A percentile compares a stretch with the other conserved stretches of the same genome.
These are phyloP conservation scores for Saturnia pavonia DNA, from an alignment of 2,888 invertebrate genomes.

Conservation along the genomic window DNA sequence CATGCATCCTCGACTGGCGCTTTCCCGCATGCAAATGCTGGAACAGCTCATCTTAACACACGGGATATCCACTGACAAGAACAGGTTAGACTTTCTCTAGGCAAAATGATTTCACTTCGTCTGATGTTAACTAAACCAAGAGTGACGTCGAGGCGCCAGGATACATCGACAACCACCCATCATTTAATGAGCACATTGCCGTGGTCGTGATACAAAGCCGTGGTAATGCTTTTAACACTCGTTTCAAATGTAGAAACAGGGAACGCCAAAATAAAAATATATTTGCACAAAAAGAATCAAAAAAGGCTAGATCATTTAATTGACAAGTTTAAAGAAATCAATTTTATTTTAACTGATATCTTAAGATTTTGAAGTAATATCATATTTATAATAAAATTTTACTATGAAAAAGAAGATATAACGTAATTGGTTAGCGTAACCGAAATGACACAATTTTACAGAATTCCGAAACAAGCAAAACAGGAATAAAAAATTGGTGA, in stretches of 20 bases:
- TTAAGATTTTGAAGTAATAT: too few species aligned
- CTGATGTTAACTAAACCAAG: background rate
- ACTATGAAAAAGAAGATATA: background rate
- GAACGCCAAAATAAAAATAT: too few species aligned
- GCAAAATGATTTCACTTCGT: background rate
- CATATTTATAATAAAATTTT: too few species aligned
- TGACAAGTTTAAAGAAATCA: too few species aligned
- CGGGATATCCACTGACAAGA: slow-evolving; percentile 93
- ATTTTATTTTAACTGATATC: too few species aligned
- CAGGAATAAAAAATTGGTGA: background rate
- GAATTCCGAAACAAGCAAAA: background rate
- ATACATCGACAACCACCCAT: background rate
- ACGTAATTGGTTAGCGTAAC: background rate
- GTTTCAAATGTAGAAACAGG: background rate
- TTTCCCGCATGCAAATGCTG: slow-evolving; percentile 93
- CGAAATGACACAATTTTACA: background rate
- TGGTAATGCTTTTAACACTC: background rate
- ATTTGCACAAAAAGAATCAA: too few species aligned
- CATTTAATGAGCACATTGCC: background rate
- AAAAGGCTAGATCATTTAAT: too few species aligned
- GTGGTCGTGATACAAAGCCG: too few species aligned
- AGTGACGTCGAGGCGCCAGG: background rate
- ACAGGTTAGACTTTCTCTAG: slow-evolving; percentile 78
- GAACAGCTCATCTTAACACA: slow-evolving; percentile 92
- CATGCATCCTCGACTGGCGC: slow-evolving; percentile 92